These are phyloP conservation scores for Drosophila pegasa DNA, from an alignment of 2,888 invertebrate genomes.

Conservation along the genomic window DNA sequence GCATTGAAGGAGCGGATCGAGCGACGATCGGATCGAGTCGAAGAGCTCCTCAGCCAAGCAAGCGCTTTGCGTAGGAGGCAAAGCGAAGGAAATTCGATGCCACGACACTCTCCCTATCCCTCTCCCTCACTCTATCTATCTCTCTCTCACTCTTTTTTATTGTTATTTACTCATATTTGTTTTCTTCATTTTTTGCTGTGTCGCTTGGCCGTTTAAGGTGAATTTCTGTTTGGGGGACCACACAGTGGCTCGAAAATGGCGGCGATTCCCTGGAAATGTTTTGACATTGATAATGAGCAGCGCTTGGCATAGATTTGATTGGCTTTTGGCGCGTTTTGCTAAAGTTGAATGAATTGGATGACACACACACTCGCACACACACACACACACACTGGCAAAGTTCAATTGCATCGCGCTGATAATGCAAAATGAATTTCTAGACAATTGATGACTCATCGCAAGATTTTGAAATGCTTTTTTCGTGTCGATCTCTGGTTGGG, in stretches of 20 bases:
- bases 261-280: slow-evolving; percentile 33
- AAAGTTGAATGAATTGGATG: slow-evolving; percentile 61
- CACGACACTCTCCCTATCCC: not conserved
- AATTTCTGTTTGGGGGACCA: slow-evolving; percentile 57
- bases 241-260: slow-evolving; percentile 63
- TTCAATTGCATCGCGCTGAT: slow-evolving; percentile 76
- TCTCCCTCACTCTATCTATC: not conserved
- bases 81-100: slow-evolving; percentile 66
- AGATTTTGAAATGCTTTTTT: not conserved
- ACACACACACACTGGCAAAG: slow-evolving; percentile 21
- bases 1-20: slow-evolving; percentile 10
- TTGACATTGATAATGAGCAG: slow-evolving; percentile 37
- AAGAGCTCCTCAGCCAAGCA: slow-evolving; percentile 6
- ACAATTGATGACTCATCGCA: slow-evolving; percentile 46
- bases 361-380: slow-evolving; percentile 16
- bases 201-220: slow-evolving; percentile 65
- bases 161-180: slow-evolving; percentile 34
- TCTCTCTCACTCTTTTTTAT: slow-evolving; percentile 26
- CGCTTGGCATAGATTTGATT: slow-evolving; percentile 41
- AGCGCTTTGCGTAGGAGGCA: slow-evolving; percentile 50
- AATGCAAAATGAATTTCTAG: slow-evolving; percentile 55
- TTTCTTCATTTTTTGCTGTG: slow-evolving; percentile 43
- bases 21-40: slow-evolving; percentile 15
- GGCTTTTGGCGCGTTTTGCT: slow-evolving; percentile 66
- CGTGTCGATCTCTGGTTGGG: slow-evolving; percentile 1